These are phyloP conservation scores for Datnioides undecimradiatus DNA, from an alignment of 2,113 vertebrate species.

Conservation along the genomic window DNA sequence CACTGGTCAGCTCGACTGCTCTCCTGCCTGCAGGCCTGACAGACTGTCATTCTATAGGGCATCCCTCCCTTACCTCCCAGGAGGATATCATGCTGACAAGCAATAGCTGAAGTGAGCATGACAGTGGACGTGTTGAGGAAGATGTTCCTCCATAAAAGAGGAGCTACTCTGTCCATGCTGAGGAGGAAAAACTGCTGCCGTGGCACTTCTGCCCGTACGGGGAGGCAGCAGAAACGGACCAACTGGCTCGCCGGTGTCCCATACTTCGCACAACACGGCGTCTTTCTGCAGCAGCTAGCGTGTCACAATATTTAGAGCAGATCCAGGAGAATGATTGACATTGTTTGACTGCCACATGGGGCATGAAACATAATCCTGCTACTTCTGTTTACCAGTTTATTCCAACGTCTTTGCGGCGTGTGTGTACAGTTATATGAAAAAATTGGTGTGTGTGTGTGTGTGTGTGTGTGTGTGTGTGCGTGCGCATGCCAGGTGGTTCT, in stretches of 20 bases:
- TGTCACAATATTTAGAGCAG: slow-evolving; percentile 45
- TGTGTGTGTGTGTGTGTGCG: slow-evolving; percentile 16
- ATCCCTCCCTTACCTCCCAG: slow-evolving; percentile 66
- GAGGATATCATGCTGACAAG: slow-evolving; percentile 72
- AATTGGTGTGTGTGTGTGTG: slow-evolving; percentile 8
- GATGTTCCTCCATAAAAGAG: slow-evolving; percentile 60
- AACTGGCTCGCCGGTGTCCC: slow-evolving; percentile 15
- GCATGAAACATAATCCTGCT: not conserved
- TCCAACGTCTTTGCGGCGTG: slow-evolving; percentile 4
- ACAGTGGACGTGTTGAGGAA: slow-evolving; percentile 68
- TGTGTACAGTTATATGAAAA: slow-evolving; percentile 7
- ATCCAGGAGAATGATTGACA: slow-evolving; percentile 35
- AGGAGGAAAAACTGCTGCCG: slow-evolving; percentile 54
- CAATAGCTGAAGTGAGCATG: slow-evolving; percentile 69
- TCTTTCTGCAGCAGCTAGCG: slow-evolving; percentile 29
- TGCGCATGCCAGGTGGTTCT: slow-evolving; percentile 50
- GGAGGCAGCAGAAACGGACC: slow-evolving; percentile 22
- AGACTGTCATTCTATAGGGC: slow-evolving; percentile 63
- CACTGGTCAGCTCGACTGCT: slow-evolving; percentile 69
- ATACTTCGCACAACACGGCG: slow-evolving; percentile 8
- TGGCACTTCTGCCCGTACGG: slow-evolving; percentile 48
- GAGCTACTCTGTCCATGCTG: slow-evolving; percentile 32
- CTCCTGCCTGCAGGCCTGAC: slow-evolving; percentile 63
- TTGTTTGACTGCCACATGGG: slow-evolving; percentile 38
- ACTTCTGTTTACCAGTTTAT: slow-evolving; percentile 35